Conservation (phyloP, 2,888 invertebrate genomes). For the Tenthredo livida region DNA sequence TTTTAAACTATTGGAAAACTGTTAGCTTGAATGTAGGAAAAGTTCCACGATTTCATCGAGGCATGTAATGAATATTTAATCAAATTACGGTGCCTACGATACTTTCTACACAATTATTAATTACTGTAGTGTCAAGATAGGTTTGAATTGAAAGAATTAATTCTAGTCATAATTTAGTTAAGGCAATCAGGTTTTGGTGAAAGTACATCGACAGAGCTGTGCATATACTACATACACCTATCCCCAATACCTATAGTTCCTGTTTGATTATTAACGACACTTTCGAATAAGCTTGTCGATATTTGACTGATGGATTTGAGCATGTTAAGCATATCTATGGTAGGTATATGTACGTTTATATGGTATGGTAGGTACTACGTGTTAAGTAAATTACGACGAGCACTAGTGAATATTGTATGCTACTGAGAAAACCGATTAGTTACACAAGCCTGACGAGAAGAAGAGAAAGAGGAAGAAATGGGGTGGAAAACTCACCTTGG, state of each 20-base stretch:
- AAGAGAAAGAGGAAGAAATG: background rate
- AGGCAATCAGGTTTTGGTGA: background rate
- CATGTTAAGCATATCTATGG: background rate
- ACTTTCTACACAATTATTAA: background rate
- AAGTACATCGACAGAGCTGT: background rate
- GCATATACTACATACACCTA: background rate
- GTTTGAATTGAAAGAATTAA: background rate
- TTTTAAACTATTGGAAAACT: no score
- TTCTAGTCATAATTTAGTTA: background rate
- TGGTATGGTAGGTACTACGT: background rate
- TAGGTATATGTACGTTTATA: background rate
- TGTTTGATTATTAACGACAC: background rate
- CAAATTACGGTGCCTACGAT: background rate
- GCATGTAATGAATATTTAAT: background rate
- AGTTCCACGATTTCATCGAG: background rate
- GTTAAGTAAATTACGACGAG: conserved; percentile 2
- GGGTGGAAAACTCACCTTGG: conserved; percentile 81
- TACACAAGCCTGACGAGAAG: background rate
- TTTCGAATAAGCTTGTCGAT: conserved; percentile 9
- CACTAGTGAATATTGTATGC: background rate
- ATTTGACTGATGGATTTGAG: conserved; percentile 8
- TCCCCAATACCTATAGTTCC: background rate
- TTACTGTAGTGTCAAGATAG: background rate
- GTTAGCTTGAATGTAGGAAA: background rate
- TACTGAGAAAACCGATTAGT: background rate